Evolutionary conservation across 2,113 vertebrate species (phyloP).

Genomic region (Cromileptes altivelis): DNA sequence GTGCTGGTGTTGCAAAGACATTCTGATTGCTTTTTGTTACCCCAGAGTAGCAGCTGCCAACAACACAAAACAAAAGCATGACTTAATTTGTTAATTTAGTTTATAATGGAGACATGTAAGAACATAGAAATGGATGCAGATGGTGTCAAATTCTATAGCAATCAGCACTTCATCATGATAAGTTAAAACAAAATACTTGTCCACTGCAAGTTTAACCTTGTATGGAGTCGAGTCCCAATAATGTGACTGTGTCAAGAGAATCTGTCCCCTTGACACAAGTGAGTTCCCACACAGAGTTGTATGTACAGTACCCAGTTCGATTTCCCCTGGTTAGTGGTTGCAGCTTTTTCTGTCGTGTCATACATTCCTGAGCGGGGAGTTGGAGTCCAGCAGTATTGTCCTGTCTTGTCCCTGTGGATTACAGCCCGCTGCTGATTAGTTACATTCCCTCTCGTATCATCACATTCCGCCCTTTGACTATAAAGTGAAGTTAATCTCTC

Average conservation of each 20-base stretch:
- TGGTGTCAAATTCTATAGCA: too few species aligned
- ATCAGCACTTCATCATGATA: too few species aligned
- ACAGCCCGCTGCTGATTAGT: constrained; percentile 69
- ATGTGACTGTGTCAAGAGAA: background rate
- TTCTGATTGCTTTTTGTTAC: too few species aligned
- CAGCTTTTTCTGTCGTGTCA: constrained; percentile 46
- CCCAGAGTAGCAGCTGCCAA: too few species aligned
- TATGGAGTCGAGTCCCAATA: background rate
- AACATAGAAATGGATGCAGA: too few species aligned
- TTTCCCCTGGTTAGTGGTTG: constrained; percentile 3
- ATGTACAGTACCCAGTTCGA: constrained; percentile 16
- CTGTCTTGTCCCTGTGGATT: constrained; percentile 63
- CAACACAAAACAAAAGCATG: too few species aligned
- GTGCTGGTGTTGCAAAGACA: too few species aligned
- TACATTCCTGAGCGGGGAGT: constrained; percentile 56
- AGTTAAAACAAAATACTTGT: too few species aligned
- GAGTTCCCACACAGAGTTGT: background rate
- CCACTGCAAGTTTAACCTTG: background rate
- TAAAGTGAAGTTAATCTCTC: constrained; percentile 49
- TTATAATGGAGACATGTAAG: too few species aligned
- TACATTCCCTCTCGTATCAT: constrained; percentile 68
- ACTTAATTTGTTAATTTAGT: too few species aligned
- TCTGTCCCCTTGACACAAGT: background rate
- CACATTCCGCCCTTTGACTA: constrained; percentile 58
- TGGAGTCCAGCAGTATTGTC: constrained; percentile 51